Evolutionary conservation across 2,888 invertebrate species (phyloP), one percentile per base, ranked within the genome.

Genomic region (Colletes collaris): DNA sequence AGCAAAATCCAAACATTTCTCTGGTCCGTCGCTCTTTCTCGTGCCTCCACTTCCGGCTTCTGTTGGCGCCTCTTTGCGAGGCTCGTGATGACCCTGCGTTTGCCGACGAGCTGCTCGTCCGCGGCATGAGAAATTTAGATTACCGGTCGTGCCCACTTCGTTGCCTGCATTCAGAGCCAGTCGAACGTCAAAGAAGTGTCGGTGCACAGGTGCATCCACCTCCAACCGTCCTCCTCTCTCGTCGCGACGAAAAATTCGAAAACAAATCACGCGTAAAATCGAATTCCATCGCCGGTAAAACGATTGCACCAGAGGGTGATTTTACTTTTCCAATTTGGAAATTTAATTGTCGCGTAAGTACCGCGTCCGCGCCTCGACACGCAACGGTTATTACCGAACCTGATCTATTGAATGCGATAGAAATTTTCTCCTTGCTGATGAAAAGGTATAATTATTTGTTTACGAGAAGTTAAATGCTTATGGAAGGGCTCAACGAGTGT

Each of bases 101-200:
- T 62, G 73, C 74, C 79, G 60, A 49, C 62, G 68, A 59, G 68
- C 65, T 79, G 72, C 70, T 67, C 68, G 74, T 77, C 73, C 66
- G 56, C 76, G 74, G 79, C 85, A 87, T 83, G 85, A 86, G 85
- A 88, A 88, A 88, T 88, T 88, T 87, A 86, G 87, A 88, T 87
- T 88, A 86, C 85, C 79, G 60, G 64, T 71, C 72, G 79, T 58
- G 53, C 79, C 82, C 81, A 86, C 84, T 86, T 81, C 82, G 83
- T 86, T 88, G 86, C 81, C 81, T 86, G 84, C 78, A 82, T 85
- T 85, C 82, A 86, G 82, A 76, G 74, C 74, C 84, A 66, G 77
- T 71, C 77, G 74, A 79, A 82, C 81, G 82, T 83, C 88, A 88
- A 88, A 87, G 88, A 88, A 87, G 85, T 76, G 73, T 80, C 76